Evolutionary conservation across 1,140 invertebrate species (phyloP), one percentile per base, ranked within the genome.

Genomic region (Megalopta genalis): DNA sequence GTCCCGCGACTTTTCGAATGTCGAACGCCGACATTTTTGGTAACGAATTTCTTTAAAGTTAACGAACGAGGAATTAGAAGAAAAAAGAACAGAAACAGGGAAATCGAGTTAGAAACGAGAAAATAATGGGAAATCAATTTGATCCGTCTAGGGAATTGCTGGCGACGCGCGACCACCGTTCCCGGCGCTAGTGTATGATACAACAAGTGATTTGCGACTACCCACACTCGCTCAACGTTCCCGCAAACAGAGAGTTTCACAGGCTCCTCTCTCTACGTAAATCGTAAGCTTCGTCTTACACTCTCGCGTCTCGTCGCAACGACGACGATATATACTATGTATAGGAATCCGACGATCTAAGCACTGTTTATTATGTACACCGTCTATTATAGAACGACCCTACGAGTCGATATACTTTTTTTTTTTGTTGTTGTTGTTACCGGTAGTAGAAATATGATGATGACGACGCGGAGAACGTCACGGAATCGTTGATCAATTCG

Each of bases 131-230:
- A 10, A 14, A 12, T 12, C 2, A 46, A 12, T 2, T 46, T 4
- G 32, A 32, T 32, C 32, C 32, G 32, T 46, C 8, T 52, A 52
- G 49, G 6, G 49, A 14, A 21, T 16, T 52, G 5, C 5, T 21
- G 21, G 54, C 66, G 64, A 80, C 69, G 37, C 32, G 67, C 79
- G 59, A 83, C 68, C 37, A 42, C 76, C 52, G 62, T 25, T 7
- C 18, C 27, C 65, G 37, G 37, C 23, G 46, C 52, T 64, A 8
- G 83, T 85, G 83, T 85, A 85, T 85, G 52, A 81, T 85, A 85
- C 83, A 85, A 84, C 83, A 79, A 81, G 62, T 85, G 68, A 85
- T 74, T 52, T 79, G 69, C 70, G 64, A 49, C 72, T 69, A 63
- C 32, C 25, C 81, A 74, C 82, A 74, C 78, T 69, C 76, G 63